Evolutionary conservation across 35 echinoderm and acorn worm genomes (phyloP), one percentile per base, ranked within the genome.

Genomic region (Hemicentrotus pulcherrimus): DNA sequence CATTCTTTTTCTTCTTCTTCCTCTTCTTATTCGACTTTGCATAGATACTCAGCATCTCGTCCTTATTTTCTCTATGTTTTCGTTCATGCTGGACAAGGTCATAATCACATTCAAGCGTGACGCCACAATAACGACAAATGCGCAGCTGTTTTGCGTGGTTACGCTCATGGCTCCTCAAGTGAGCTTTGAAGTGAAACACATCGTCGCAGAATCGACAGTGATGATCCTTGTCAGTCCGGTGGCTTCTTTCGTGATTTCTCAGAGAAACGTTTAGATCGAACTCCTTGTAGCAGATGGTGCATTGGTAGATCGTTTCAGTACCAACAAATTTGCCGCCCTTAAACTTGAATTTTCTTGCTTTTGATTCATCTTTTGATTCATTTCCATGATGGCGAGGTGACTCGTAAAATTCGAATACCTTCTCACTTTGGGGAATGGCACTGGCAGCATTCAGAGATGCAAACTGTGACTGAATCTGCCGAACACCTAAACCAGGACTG

Each of bases 21-120:
- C n/a, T n/a, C 1, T 41, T 41, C 52, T 16, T 12, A 78, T 15
- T 28, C 19, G 65, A 28, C 65, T 78, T 78, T 22, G 65, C 65
- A 78, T 28, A 78, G 24, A 78, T 28, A 28, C 28, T 78, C 19
- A 78, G 24, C 65, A 78, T 78, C 65, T 78, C 2, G 18, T 78
- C 65, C 1, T 78, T 78, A 78, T 78, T 78, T 78, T 78, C 19
- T 89, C 96, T 96, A 58, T 98, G 97, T 65, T 94, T 60, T 94
- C 97, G 97, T 86, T 98, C 97, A 94, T 98, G 97, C 94, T 98
- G 97, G 31, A 97, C 97, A 31, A 98, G 48, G 46, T 94, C 97
- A 32, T 98, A 98, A 94, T 98, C 97, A 47, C 71, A 97, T 11
- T 94, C 95, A 59, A 96, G 92, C 18, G 88, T 97, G 9, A 78